Base-by-base conservation (phyloP, 2,113 vertebrate species). In the Apteryx owenii region DNA sequence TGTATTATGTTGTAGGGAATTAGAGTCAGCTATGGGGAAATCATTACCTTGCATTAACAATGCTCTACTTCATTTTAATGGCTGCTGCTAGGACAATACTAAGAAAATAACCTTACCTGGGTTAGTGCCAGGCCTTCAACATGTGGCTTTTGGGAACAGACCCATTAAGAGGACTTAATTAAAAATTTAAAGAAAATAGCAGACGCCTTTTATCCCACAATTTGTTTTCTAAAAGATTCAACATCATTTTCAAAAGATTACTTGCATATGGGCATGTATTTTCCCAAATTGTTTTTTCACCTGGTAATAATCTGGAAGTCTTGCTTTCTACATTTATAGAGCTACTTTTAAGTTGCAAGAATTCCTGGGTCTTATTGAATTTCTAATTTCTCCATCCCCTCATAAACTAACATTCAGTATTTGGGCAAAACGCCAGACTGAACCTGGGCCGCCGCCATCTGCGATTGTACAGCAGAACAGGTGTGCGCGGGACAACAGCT, bases 221-320 rank as follows among this genome's bases (percentile, higher is more conserved):
- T 64, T 91, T 92, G 78, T 69, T 86, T 82, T 71, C 84, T 22
- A 62, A 48, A 58, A 76, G 81, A 40, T 61, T 88, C 76, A 29
- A 16, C 9, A 0, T 85, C 21, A 79, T 69, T 88, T 88, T 81
- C 81, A 21, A 51, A 72, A 88, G 78, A 95, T 89, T 40, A 81
- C 91, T 95, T 72, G 69, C 87, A 84, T 16, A 76, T 66, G 76
- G 72, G 80, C 36, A 68, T 28, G 10, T 66, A 28, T 61, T 79
- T 85, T 23, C 80, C 72, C 36, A 5, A 53, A 82, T 29, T 95
- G 85, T 89, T 96, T 91, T 94, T 90, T 85, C 96, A 97, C 80
- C 94, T 97, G 96, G 89, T 31, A 95, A 29, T 5, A 66, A 92
- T 95, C 81, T 76, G 54, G 42, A 53, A 44, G 42, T 28, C 90